Evolutionary conservation across 2,113 vertebrate genomes (phyloP).

Genomic region (Reinhardtius hippoglossoides): DNA sequence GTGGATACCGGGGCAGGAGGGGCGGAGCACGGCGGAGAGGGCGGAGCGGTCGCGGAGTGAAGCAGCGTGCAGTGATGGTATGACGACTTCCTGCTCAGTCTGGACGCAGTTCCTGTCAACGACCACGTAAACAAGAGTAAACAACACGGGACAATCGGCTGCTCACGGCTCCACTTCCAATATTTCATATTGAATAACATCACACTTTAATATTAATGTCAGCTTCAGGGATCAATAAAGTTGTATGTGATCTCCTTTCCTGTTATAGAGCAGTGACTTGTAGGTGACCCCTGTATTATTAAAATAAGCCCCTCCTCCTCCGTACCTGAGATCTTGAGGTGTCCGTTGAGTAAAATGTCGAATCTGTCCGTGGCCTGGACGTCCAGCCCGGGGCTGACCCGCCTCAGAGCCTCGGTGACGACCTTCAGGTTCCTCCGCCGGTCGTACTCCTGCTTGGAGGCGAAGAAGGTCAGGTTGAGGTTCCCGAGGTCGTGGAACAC

Average conservation of each 20-base stretch:
- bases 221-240: no score
- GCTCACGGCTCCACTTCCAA: no score
- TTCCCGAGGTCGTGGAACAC: constrained; percentile 98
- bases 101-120: constrained; percentile 88
- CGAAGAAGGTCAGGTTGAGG: constrained; percentile 96
- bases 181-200: no score
- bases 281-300: background rate
- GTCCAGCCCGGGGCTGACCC: constrained; percentile 83
- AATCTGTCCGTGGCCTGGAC: constrained; percentile 87
- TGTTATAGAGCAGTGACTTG: no score
- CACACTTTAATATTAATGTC: no score
- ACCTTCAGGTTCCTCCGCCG: constrained; percentile 89
- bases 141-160: background rate
- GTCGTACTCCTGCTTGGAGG: constrained; percentile 88
- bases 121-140: background rate
- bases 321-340: constrained; percentile 89
- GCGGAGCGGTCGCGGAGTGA: constrained; percentile 84
- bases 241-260: no score
- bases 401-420: constrained; percentile 85
- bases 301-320: background rate
- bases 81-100: constrained; percentile 87
- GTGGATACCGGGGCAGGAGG: constrained; percentile 85
- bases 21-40: constrained; percentile 85
- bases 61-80: constrained; percentile 97
- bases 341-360: constrained; percentile 88